These are phyloP conservation scores for Ciconia stormi DNA, from an alignment of 2,113 vertebrate species.

Conservation along the genomic window DNA sequence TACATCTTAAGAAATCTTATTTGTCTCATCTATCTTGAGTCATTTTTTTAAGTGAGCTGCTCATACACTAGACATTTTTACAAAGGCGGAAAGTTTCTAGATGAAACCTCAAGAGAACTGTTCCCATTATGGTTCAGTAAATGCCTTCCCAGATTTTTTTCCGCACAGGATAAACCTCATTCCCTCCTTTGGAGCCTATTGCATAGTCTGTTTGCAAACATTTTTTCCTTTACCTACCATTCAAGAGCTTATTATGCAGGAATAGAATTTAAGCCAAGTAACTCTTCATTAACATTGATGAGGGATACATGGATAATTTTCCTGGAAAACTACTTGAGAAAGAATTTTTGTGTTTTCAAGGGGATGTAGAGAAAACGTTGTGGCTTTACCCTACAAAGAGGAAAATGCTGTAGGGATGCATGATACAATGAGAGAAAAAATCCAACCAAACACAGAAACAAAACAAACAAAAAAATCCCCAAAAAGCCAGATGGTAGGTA, in stretches of 20 bases:
- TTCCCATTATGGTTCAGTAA: not conserved
- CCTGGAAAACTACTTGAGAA: not conserved
- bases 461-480: not conserved
- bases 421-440: not conserved
- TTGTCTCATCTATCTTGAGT: not conserved
- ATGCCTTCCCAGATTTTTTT: not conserved
- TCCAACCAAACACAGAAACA: accelerated
- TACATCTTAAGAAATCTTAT: not conserved
- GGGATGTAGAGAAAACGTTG: not conserved
- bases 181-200: not conserved
- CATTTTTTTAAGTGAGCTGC: not conserved
- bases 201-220: not conserved
- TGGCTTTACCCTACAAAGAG: not conserved
- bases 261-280: not conserved
- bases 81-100: not conserved
- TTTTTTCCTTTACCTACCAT: not conserved
- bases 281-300: not conserved
- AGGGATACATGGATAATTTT: not conserved
- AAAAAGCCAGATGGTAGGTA: not conserved
- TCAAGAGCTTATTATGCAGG: not conserved
- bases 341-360: not conserved
- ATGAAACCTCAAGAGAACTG: not conserved
- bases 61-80: not conserved
- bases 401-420: not conserved
- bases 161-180: not conserved